Conservation (phyloP, 2,888 invertebrate species). For the Conistra vaccinii region DNA sequence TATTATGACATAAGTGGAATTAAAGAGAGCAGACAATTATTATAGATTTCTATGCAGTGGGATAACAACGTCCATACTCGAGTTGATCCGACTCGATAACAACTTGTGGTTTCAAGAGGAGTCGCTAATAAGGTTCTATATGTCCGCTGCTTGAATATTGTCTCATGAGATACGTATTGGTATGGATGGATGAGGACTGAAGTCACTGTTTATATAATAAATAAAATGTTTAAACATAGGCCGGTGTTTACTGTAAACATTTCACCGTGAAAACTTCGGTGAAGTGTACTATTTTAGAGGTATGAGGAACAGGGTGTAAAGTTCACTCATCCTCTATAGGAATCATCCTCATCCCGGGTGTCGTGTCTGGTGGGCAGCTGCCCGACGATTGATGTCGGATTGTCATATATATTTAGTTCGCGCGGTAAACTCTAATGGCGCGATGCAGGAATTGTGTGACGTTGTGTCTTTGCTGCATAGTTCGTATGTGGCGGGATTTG, state of each 20-base stretch:
- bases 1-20: neutral
- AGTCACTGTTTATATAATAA: neutral
- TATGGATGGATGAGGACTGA: neutral
- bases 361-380: too few relatives aligned
- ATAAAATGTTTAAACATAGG: neutral
- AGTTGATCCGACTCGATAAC: slow-evolving; percentile 33
- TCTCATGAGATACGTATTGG: slow-evolving; percentile 1
- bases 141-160: neutral
- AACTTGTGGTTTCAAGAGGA: slow-evolving; percentile 24
- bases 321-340: too few relatives aligned
- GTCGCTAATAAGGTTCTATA: slow-evolving; percentile 11
- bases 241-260: neutral
- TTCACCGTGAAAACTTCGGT: too few relatives aligned
- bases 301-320: too few relatives aligned
- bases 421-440: too few relatives aligned
- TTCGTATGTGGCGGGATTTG: too few relatives aligned
- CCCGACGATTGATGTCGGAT: too few relatives aligned
- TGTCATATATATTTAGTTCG: too few relatives aligned
- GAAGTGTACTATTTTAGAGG: too few relatives aligned
- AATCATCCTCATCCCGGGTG: too few relatives aligned
- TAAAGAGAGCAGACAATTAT: neutral
- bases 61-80: slow-evolving; percentile 42
- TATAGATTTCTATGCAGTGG: slow-evolving; percentile 1
- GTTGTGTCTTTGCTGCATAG: too few relatives aligned
- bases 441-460: too few relatives aligned